Percentiles rank a stretch among this genome's conserved stretches.
Conservation (phyloP, 2,797 vertebrate species). For the Danio choprae region DNA sequence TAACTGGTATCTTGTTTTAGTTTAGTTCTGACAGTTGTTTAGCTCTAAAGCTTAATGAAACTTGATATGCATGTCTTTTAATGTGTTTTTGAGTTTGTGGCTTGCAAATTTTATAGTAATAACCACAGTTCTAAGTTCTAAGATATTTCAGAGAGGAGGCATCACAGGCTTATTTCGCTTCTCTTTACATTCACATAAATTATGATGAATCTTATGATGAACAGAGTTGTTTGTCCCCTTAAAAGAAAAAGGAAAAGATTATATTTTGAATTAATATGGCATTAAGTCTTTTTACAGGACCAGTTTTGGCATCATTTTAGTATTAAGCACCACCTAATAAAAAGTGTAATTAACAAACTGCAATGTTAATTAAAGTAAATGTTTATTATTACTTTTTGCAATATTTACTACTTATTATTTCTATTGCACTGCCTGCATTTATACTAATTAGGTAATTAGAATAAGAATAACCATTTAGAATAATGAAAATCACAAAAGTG, state of each 20-base stretch:
- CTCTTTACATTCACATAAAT: constrained; percentile 1
- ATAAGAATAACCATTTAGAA: constrained; percentile 7
- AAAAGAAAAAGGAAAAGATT: not conserved
- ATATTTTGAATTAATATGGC: not conserved
- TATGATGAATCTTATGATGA: not conserved
- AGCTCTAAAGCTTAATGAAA: not conserved
- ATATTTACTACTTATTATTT: too few species aligned
- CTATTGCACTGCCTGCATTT: not conserved
- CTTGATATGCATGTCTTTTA: not conserved
- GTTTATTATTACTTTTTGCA: not conserved
- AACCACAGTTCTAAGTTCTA: constrained; percentile 9
- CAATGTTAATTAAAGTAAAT: not conserved
- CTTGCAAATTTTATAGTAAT: constrained; percentile 3
- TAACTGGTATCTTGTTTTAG: constrained; percentile 11
- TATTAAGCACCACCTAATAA: not conserved
- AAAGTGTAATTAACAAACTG: not conserved
- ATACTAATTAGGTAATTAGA: constrained; percentile 18
- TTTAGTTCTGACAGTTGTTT: not conserved
- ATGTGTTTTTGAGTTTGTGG: not conserved
- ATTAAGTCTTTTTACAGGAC: not conserved
- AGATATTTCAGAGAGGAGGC: not conserved
- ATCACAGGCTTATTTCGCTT: not conserved
- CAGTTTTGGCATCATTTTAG: not conserved
- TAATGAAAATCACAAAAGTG: constrained; percentile 3
- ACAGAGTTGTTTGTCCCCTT: too few species aligned